A percentile compares a stretch with the other conserved stretches of the same genome.
Evolutionary conservation across 2,888 invertebrate species (phyloP).

Genomic region (Cheilosia scutellata): DNA sequence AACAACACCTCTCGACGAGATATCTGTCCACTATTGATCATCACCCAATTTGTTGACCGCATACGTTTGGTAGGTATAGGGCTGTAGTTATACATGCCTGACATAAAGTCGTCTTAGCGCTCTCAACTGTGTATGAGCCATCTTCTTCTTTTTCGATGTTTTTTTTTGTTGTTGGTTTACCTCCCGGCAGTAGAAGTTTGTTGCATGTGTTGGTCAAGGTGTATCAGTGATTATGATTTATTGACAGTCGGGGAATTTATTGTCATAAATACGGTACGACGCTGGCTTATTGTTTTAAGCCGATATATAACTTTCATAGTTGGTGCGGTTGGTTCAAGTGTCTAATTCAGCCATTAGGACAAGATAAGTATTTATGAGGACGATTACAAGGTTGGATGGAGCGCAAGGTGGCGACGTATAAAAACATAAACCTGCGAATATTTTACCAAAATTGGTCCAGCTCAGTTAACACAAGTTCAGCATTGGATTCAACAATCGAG

Average conservation of each 20-base stretch:
- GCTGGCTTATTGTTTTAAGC: conserved; percentile 24
- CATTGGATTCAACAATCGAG: too few species aligned
- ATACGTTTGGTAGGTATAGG: conserved; percentile 13
- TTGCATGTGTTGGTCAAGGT: too few species aligned
- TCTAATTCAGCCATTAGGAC: too few species aligned
- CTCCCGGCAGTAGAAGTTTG: conserved; percentile 1
- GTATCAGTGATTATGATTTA: conserved; percentile 67
- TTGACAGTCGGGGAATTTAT: conserved; percentile 49
- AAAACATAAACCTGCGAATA: too few species aligned
- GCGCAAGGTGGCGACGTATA: too few species aligned
- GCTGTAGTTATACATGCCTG: conserved; percentile 27
- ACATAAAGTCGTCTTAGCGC: conserved; percentile 74
- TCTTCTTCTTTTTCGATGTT: background rate
- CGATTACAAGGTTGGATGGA: too few species aligned
- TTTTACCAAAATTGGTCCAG: too few species aligned
- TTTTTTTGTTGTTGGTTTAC: background rate
- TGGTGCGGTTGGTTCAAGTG: too few species aligned
- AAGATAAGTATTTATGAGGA: too few species aligned
- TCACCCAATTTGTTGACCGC: conserved; percentile 70
- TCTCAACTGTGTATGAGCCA: conserved; percentile 30
- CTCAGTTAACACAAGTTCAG: too few species aligned
- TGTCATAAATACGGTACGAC: conserved; percentile 3
- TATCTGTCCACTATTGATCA: conserved; percentile 70
- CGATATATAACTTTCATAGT: background rate
- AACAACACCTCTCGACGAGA: conserved; percentile 47